Base-by-base conservation (phyloP, 1,140 invertebrate species). In the Pogonus chalceus region DNA sequence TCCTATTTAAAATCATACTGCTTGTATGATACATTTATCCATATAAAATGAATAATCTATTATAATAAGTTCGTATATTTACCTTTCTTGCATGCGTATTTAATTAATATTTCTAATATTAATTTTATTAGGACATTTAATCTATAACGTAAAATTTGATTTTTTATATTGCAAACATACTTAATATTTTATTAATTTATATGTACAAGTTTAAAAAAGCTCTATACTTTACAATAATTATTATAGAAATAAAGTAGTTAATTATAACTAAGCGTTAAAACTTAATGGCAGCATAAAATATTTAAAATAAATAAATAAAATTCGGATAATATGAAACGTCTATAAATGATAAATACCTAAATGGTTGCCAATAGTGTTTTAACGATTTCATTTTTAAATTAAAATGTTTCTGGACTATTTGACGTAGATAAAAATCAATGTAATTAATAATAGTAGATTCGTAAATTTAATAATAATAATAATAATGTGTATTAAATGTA, bases 281-380 rank as follows among this genome's bases (percentile, higher is more conserved):
- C 37, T 9, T 9, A 43, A 43, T 43, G 37, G 37, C 37, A 43
- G 37, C 37, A 43, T 10, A 12, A 43, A 9, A 4, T 12, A 43
- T 10, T 31, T 7, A 4, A 7, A 10, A 12, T 18, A 43, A 4
- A 43, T 12, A 12, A 10, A 4, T 16, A 43, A 43, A 43, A 43
- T 4, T 10, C 18, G 18, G 3, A 10, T 18, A 9, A 12, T 18
- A 12, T 18, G 4, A 43, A 18, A 12, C 9, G 18, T 10, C 7
- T 43, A 43, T 43, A 16, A 3, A 18, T 31, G 14, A 31, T 31
- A 43, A 43, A 4, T 4, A 43, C 18, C 18, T 18, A 12, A 12
- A 7, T 18, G 37, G 37, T 43, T 43, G 37, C 37, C 37, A 43
- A 16, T 43, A 12, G 37, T 43, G 37, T 43, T 43, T 43, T 43